Percentiles rank a stretch among this genome's conserved stretches.
Conservation (phyloP, 2,797 vertebrate genomes). For the Propithecus deckenii region DNA sequence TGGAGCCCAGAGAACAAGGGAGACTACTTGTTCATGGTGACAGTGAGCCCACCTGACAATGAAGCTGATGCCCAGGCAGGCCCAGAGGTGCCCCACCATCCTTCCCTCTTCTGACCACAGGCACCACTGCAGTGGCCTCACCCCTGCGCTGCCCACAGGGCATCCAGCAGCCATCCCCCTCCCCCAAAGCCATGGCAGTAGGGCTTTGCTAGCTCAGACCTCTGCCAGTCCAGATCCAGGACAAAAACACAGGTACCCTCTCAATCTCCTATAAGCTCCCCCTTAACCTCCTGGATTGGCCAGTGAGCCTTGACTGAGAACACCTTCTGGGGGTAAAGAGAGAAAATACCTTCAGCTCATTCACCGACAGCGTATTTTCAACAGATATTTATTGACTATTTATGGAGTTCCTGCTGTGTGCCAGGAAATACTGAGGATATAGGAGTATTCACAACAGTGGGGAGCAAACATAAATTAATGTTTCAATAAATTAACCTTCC, state of each 20-base stretch:
- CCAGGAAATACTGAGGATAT: neutral
- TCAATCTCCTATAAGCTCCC: neutral
- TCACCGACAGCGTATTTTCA: neutral
- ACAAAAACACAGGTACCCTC: neutral
- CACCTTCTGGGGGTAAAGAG: neutral
- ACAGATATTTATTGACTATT: neutral
- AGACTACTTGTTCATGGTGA: neutral
- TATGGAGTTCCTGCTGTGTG: neutral
- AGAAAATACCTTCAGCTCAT: neutral
- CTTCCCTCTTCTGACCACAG: neutral
- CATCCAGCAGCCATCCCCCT: neutral
- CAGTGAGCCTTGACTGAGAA: neutral
- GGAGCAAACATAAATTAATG: neutral
- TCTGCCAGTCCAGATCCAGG: neutral
- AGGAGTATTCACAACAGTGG: neutral
- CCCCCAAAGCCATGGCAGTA: neutral
- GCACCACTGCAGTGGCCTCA: neutral
- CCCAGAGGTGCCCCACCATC: rapidly evolving
- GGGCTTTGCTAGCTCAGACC: neutral
- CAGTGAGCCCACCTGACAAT: neutral
- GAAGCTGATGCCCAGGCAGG: neutral
- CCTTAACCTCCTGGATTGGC: neutral
- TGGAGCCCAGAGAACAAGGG: neutral
- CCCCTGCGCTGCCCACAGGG: neutral
- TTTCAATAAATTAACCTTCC: neutral